Conservation (phyloP, 2,888 invertebrate genomes). For the Brachyopa scutellaris region DNA sequence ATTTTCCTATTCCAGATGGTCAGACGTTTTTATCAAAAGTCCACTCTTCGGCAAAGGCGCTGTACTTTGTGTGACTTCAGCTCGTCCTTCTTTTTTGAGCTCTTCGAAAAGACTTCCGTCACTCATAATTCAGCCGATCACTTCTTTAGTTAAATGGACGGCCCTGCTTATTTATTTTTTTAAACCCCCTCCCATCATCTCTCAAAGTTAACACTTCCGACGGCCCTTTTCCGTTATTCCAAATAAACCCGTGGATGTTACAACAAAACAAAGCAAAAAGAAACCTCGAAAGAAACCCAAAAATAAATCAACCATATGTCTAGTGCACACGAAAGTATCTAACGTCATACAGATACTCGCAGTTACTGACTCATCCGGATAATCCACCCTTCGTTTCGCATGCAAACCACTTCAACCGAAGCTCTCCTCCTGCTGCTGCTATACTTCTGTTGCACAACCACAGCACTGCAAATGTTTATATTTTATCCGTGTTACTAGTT, state of each 20-base stretch:
- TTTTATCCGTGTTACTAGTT: conserved; percentile 29
- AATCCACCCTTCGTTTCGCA: conserved; percentile 15
- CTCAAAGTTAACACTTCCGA: neutral
- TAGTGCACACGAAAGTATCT: conserved; percentile 64
- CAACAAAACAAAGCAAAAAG: neutral
- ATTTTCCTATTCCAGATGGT: too few species aligned
- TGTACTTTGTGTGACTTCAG: too few species aligned
- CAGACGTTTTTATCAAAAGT: too few species aligned
- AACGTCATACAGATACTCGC: conserved; percentile 50
- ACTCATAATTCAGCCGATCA: too few species aligned
- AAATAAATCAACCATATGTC: conserved; percentile 67
- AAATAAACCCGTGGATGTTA: conserved; percentile 17
- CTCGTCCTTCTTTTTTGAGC: too few species aligned
- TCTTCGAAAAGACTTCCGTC: too few species aligned
- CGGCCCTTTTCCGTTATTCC: conserved; percentile 35
- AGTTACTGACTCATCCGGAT: conserved; percentile 59
- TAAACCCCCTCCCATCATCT: neutral
- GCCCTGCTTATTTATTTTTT: too few species aligned
- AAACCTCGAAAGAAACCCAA: conserved; percentile 38
- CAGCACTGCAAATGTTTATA: conserved; percentile 62
- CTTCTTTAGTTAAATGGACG: too few species aligned
- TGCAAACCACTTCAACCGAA: conserved; percentile 33
- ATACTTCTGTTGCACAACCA: conserved; percentile 34
- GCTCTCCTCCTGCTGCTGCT: neutral
- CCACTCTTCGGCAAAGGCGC: too few species aligned